These are phyloP conservation scores for Spodoptera exigua DNA, from an alignment of 2,888 invertebrate genomes.

Conservation along the genomic window DNA sequence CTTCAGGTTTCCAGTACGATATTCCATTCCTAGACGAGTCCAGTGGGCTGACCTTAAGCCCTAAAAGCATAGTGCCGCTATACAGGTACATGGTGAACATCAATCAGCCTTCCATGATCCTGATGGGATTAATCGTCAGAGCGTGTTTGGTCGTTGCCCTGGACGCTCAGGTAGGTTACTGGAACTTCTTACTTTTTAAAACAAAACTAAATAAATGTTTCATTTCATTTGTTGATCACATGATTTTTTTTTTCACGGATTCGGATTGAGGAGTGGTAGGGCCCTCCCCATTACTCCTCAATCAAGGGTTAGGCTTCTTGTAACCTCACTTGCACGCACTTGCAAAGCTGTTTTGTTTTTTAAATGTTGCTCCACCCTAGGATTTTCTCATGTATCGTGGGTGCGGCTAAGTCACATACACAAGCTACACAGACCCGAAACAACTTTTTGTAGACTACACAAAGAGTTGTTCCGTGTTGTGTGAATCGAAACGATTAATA, in stretches of 20 bases:
- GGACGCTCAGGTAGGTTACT: conserved; percentile 78
- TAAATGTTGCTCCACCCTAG: background rate
- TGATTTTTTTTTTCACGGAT: too few relatives aligned
- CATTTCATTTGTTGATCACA: too few relatives aligned
- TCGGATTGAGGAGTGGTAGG: too few relatives aligned
- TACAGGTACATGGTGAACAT: conserved; percentile 94
- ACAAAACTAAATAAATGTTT: too few relatives aligned
- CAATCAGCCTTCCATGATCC: conserved; percentile 92
- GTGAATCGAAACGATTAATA: too few relatives aligned
- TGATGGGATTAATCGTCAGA: conserved; percentile 92
- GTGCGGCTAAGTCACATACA: too few relatives aligned
- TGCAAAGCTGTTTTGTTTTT: background rate
- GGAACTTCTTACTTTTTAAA: background rate
- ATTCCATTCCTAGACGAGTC: conserved; percentile 92
- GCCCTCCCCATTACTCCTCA: too few relatives aligned
- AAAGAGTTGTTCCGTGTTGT: background rate
- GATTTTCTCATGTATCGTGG: too few relatives aligned
- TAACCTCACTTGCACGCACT: too few relatives aligned
- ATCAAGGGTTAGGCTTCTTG: too few relatives aligned
- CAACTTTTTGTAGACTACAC: too few relatives aligned
- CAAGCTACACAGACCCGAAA: too few relatives aligned
- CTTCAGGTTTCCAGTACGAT: conserved; percentile 91
- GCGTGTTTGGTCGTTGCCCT: conserved; percentile 89
- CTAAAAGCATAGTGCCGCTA: conserved; percentile 90
- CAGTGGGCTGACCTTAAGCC: conserved; percentile 89